phyloP scores from a whole-genome alignment of 2,888 invertebrate species.

The Apantesis nais region DNA sequence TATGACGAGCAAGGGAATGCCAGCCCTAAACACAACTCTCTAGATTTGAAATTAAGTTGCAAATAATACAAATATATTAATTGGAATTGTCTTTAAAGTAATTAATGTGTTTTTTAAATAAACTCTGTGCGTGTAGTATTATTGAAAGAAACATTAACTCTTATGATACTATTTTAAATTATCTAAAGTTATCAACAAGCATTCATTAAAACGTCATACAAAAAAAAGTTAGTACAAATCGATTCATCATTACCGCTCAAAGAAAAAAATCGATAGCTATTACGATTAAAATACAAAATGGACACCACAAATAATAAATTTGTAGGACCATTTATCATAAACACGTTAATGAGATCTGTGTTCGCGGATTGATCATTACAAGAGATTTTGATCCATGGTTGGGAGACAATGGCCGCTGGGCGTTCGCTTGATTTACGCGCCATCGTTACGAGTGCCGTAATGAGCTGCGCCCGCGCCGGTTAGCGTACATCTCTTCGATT shows the following conservation, averaged over 20 bases:
- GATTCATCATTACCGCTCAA: conserved; percentile 21
- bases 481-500: conserved; percentile 62
- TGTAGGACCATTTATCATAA: conserved; percentile 50
- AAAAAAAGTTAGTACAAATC: conserved; percentile 20
- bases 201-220: conserved; percentile 19
- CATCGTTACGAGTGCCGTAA: conserved; percentile 77
- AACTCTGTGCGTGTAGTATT: conserved; percentile 20
- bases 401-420: conserved; percentile 77
- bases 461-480: conserved; percentile 76
- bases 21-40: conserved; percentile 25
- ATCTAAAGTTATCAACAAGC: conserved; percentile 13
- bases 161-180: conserved; percentile 23
- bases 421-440: conserved; percentile 79
- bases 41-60: conserved; percentile 30
- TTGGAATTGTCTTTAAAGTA: conserved; percentile 19
- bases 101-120: conserved; percentile 38
- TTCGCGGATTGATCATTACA: conserved; percentile 71
- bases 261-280: conserved; percentile 36
- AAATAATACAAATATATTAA: not conserved
- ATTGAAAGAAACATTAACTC: conserved; percentile 17
- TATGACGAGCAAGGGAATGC: conserved; percentile 39
- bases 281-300: conserved; percentile 48
- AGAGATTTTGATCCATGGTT: conserved; percentile 60
- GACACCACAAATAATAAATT: conserved; percentile 46
- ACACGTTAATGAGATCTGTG: conserved; percentile 51